Evolutionary conservation across 2,888 invertebrate genomes (phyloP).

Genomic region (Acanthosepion esculentum): DNA sequence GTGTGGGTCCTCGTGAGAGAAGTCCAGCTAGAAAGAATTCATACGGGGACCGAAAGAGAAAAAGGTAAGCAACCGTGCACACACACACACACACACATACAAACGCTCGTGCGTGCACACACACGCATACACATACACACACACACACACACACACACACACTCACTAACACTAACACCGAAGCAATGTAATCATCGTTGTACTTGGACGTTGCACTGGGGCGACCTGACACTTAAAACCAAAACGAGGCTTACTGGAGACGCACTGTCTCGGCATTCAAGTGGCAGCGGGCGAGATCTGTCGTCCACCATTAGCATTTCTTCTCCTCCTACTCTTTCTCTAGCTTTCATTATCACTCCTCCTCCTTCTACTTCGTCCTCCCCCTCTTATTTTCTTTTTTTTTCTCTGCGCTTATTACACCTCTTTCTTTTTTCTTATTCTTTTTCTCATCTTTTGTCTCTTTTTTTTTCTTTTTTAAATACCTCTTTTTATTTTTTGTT

Average conservation of each 20-base stretch:
- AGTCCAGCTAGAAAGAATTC: not conserved
- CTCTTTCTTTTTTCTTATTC: not conserved
- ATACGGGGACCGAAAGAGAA: too few relatives aligned
- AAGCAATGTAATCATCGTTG: not conserved
- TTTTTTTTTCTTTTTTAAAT: not conserved
- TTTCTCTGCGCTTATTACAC: not conserved
- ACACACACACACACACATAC: not conserved
- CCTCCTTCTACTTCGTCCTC: not conserved
- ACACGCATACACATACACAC: not conserved
- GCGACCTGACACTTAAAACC: conserved; percentile 22
- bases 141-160: not conserved
- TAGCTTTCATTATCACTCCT: not conserved
- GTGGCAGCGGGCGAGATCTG: not conserved
- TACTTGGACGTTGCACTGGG: conserved; percentile 22
- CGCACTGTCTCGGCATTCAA: conserved; percentile 23
- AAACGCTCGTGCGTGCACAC: rapidly evolving
- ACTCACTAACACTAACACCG: not conserved
- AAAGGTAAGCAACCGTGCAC: too few relatives aligned
- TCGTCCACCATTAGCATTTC: not conserved
- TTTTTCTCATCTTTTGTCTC: not conserved
- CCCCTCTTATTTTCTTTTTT: not conserved
- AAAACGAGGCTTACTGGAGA: conserved; percentile 20
- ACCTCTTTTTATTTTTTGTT: not conserved
- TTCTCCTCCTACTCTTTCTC: not conserved
- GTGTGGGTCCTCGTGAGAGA: not conserved